These are phyloP conservation scores for Ostrea denselamellosa DNA, from an alignment of 1,140 invertebrate species.

Conservation along the genomic window DNA sequence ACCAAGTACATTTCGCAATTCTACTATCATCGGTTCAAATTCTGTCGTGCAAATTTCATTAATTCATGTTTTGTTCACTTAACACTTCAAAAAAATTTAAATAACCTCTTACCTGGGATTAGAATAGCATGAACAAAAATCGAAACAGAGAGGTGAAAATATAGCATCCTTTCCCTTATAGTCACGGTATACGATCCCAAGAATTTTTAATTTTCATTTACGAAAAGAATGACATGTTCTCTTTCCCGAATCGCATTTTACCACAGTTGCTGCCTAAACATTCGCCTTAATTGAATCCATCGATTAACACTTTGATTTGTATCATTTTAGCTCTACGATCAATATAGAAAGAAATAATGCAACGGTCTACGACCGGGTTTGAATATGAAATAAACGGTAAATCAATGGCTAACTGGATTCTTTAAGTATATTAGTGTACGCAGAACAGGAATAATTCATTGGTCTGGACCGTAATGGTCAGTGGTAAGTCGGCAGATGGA, in stretches of 20 bases:
- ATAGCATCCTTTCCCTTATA: not conserved
- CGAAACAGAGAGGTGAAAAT: not conserved
- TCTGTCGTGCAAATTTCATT: too few relatives aligned
- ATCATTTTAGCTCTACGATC: not conserved
- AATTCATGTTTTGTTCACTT: too few relatives aligned
- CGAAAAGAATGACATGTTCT: not conserved
- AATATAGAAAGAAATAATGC: not conserved
- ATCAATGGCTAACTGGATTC: not conserved
- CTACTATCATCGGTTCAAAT: too few relatives aligned
- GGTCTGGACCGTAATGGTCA: not conserved
- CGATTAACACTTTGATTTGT: constrained; percentile 36
- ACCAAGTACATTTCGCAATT: too few relatives aligned
- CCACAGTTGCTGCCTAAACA: not conserved
- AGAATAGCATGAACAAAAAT: not conserved
- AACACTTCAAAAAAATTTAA: not conserved
- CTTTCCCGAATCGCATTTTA: constrained; percentile 6
- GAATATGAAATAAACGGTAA: not conserved
- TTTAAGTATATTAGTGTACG: not conserved
- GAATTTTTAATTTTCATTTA: not conserved
- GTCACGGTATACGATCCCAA: too few relatives aligned
- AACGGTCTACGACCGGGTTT: not conserved
- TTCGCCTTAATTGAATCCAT: constrained; percentile 4
- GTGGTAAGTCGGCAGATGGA: not conserved
- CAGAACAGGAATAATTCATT: not conserved
- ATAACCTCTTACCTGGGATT: not conserved